These are phyloP conservation scores for Tyria jacobaeae DNA, from an alignment of 2,888 invertebrate genomes.

Conservation along the genomic window DNA sequence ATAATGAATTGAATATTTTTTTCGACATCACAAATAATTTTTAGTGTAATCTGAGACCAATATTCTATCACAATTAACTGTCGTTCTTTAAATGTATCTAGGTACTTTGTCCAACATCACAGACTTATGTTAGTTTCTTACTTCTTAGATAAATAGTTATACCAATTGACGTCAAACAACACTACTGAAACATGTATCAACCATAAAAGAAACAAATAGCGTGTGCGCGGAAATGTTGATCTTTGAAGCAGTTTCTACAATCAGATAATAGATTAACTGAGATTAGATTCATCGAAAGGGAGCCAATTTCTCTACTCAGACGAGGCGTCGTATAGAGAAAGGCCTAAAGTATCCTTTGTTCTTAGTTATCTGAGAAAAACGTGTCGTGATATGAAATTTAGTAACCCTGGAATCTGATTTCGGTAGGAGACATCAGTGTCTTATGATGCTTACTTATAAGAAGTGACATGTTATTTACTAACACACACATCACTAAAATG, in stretches of 20 bases:
- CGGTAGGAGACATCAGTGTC: not conserved
- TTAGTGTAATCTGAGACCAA: too few species aligned
- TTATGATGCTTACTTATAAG: conserved; percentile 2
- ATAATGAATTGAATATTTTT: too few species aligned
- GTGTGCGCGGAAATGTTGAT: conserved; percentile 44
- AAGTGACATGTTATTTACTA: conserved; percentile 11
- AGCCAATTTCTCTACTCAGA: conserved; percentile 59
- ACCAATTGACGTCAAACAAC: not conserved
- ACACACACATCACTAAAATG: conserved; percentile 4
- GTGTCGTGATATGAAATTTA: conserved; percentile 6
- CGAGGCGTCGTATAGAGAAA: conserved; percentile 56
- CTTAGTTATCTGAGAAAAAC: conserved; percentile 22
- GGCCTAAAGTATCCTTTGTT: conserved; percentile 64
- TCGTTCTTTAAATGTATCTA: not conserved
- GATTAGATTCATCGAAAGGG: conserved; percentile 65
- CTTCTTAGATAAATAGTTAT: not conserved
- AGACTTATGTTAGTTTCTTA: not conserved
- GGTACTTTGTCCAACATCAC: not conserved
- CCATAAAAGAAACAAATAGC: conserved; percentile 13
- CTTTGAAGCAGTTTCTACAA: conserved; percentile 48
- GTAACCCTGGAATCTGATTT: not conserved
- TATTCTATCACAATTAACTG: not conserved
- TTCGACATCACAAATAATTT: too few species aligned
- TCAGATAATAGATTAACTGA: conserved; percentile 54
- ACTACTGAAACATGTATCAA: not conserved